phyloP scores from a whole-genome alignment of 2,888 invertebrate genomes.

The Xylophagus ater region DNA sequence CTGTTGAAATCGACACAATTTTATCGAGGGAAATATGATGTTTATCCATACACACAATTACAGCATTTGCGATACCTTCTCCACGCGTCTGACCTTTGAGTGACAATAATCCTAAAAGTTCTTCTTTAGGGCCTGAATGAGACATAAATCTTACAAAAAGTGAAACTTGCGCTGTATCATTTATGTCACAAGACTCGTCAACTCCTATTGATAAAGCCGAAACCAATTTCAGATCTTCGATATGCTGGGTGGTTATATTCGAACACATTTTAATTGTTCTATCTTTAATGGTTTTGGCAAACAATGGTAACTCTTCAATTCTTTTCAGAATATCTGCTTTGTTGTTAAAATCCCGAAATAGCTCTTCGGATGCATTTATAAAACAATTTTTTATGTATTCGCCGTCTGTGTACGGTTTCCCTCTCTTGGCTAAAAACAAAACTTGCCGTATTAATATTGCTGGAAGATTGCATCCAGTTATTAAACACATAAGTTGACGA shows the following conservation, averaged over 20 bases:
- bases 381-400: constrained; percentile 22
- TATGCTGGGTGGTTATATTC: too few species aligned
- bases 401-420: too few species aligned
- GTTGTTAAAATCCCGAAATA: constrained; percentile 26
- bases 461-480: constrained; percentile 21
- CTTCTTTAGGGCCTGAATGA: too few species aligned
- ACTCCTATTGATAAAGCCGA: constrained; percentile 23
- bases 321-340: constrained; percentile 14
- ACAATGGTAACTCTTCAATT: constrained; percentile 2
- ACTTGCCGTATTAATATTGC: too few species aligned
- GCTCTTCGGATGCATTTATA: constrained; percentile 22
- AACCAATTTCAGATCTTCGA: constrained; percentile 22
- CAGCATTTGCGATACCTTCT: too few species aligned
- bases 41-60: too few species aligned
- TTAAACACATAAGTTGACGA: constrained; percentile 22
- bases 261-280: constrained; percentile 18
- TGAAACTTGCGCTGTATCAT: constrained; percentile 24
- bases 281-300: background rate
- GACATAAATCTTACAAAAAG: too few species aligned
- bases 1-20: too few species aligned
- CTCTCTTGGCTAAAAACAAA: too few species aligned
- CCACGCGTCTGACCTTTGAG: too few species aligned
- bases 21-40: too few species aligned
- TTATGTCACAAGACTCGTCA: constrained; percentile 25
- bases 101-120: too few species aligned